These are phyloP conservation scores for Dyspetes luteomarginatus DNA, from an alignment of 2,888 invertebrate genomes.

Conservation along the genomic window DNA sequence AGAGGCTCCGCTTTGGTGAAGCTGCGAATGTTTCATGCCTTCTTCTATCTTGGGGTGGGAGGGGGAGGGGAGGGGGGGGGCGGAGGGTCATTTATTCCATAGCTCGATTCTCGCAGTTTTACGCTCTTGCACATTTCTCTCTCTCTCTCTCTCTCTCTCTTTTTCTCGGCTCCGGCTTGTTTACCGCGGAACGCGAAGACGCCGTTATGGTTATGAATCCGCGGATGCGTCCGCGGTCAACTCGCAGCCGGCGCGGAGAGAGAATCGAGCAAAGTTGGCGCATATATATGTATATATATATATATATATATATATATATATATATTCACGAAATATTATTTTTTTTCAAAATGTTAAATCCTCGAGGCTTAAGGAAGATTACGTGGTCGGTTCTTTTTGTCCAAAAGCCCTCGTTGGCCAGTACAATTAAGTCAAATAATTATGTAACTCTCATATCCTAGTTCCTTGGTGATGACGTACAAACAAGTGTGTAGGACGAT, in stretches of 20 bases:
- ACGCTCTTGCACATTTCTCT: slow-evolving; percentile 4
- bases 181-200: slow-evolving; percentile 67
- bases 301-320: background rate
- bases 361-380: no score
- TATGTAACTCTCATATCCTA: background rate
- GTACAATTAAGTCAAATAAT: no score
- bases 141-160: background rate
- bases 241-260: background rate
- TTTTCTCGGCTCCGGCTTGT: slow-evolving; percentile 68
- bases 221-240: slow-evolving; percentile 14
- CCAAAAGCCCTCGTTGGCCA: no score
- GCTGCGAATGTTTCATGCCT: slow-evolving; percentile 1
- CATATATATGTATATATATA: background rate
- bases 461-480: background rate
- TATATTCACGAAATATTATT: no score
- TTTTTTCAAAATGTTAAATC: no score
- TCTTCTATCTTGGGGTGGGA: background rate
- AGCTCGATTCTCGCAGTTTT: slow-evolving; percentile 18
- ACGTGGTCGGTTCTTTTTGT: no score
- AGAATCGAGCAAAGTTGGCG: slow-evolving; percentile 12
- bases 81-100: slow-evolving; percentile 17
- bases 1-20: slow-evolving; percentile 29
- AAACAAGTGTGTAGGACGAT: background rate
- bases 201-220: slow-evolving; percentile 75
- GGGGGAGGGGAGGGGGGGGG: no score